Evolutionary conservation across 2,888 invertebrate genomes (phyloP).

Genomic region (Metellina segmentata): DNA sequence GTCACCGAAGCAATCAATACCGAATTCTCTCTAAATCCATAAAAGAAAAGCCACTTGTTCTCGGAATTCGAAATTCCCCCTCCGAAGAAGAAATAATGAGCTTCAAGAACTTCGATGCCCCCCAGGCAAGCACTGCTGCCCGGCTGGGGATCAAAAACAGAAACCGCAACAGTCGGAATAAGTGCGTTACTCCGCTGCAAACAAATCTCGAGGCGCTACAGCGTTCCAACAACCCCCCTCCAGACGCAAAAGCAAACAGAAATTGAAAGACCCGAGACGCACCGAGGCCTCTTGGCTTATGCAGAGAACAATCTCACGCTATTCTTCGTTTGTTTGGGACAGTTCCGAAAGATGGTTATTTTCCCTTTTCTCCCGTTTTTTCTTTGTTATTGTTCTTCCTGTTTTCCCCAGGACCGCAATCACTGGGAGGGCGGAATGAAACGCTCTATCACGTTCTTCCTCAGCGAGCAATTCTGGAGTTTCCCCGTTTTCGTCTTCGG

Average conservation of each 20-base stretch:
- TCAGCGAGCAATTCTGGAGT: not conserved
- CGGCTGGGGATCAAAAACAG: constrained; percentile 6
- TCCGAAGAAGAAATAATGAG: constrained; percentile 23
- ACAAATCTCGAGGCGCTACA: constrained; percentile 37
- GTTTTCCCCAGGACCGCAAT: constrained; percentile 38
- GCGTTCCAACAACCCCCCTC: not conserved
- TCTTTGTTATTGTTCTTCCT: not conserved
- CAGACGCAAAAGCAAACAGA: constrained; percentile 16
- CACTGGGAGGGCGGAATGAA: constrained; percentile 51
- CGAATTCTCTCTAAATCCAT: constrained; percentile 8
- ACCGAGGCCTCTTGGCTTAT: constrained; percentile 25
- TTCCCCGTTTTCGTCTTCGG: not conserved
- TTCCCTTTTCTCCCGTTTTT: not conserved
- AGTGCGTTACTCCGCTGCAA: constrained; percentile 18
- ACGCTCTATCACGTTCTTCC: constrained; percentile 20
- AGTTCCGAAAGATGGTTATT: constrained; percentile 32
- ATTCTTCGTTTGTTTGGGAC: constrained; percentile 17
- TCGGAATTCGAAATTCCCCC: not conserved
- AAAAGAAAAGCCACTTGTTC: constrained; percentile 6
- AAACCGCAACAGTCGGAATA: constrained; percentile 12
- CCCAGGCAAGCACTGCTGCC: not conserved
- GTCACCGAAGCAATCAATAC: not conserved
- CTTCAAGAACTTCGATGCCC: not conserved
- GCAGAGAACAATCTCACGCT: constrained; percentile 46
- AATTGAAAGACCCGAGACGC: not conserved